These are phyloP conservation scores for Rhinoptilus africanus DNA, from an alignment of 2,113 vertebrate genomes.

Conservation along the genomic window DNA sequence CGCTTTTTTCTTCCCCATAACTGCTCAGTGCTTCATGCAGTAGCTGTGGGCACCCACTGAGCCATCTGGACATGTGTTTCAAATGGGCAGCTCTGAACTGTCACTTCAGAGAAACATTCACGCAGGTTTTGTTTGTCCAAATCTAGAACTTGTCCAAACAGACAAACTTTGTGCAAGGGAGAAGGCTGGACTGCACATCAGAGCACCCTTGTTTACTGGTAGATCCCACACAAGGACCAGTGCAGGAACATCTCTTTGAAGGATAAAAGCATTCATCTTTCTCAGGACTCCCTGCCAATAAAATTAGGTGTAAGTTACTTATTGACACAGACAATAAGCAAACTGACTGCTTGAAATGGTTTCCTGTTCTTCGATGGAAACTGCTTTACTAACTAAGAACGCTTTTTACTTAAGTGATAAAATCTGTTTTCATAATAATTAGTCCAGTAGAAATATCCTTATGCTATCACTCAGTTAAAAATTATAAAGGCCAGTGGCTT, in stretches of 20 bases:
- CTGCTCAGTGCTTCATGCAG: not conserved
- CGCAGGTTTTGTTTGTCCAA: not conserved
- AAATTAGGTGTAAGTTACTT: not conserved
- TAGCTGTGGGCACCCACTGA: not conserved
- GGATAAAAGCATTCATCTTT: not conserved
- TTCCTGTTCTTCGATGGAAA: not conserved
- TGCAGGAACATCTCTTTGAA: not conserved
- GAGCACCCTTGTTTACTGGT: not conserved
- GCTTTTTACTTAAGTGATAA: not conserved
- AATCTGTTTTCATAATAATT: not conserved
- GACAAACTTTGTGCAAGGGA: not conserved
- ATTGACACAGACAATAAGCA: not conserved
- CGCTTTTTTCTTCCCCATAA: not conserved
- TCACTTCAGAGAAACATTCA: not conserved
- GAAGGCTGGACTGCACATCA: not conserved
- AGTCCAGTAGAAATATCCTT: not conserved
- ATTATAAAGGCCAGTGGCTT: not conserved
- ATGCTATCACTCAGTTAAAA: not conserved
- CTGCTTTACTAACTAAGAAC: not conserved
- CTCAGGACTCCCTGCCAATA: not conserved
- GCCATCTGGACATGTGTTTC: not conserved
- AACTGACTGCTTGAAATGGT: not conserved
- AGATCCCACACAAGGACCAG: not conserved
- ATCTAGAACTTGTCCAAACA: not conserved
- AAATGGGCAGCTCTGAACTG: no score